Percentiles rank a stretch among this genome's conserved stretches.
Evolutionary conservation across 2,888 invertebrate species (phyloP).

Genomic region (Rotaria magnacalcarata): DNA sequence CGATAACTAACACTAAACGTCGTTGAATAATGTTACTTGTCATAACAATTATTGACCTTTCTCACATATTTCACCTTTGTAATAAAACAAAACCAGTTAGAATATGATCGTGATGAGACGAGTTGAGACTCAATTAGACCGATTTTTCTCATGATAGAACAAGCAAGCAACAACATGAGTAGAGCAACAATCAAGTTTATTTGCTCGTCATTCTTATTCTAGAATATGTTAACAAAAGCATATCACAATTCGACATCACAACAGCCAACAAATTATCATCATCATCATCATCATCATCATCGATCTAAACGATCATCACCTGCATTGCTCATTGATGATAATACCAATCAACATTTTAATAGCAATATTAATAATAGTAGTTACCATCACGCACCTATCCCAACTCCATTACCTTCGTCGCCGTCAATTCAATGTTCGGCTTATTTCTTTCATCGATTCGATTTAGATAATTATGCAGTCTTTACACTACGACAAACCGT

Average conservation of each 20-base stretch:
- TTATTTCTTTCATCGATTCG: neutral
- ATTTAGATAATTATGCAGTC: neutral
- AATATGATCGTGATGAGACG: too few relatives aligned
- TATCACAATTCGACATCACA: neutral
- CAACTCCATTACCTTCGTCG: neutral
- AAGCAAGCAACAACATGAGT: neutral
- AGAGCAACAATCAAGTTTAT: neutral
- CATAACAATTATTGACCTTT: too few relatives aligned
- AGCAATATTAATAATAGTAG: neutral
- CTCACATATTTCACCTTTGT: too few relatives aligned
- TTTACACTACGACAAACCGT: neutral
- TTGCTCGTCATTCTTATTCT: neutral
- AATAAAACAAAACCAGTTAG: too few relatives aligned
- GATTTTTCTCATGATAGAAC: too few relatives aligned
- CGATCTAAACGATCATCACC: neutral
- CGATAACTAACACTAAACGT: too few relatives aligned
- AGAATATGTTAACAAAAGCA: neutral
- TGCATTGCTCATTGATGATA: neutral
- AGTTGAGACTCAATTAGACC: too few relatives aligned
- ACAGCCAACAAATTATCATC: neutral
- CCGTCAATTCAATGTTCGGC: neutral
- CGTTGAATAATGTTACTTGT: too few relatives aligned
- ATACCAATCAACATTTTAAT: neutral
- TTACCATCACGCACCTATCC: neutral
- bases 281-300: neutral